phyloP scores from a whole-genome alignment of 2,888 invertebrate genomes.

The Epinotia ramella region DNA sequence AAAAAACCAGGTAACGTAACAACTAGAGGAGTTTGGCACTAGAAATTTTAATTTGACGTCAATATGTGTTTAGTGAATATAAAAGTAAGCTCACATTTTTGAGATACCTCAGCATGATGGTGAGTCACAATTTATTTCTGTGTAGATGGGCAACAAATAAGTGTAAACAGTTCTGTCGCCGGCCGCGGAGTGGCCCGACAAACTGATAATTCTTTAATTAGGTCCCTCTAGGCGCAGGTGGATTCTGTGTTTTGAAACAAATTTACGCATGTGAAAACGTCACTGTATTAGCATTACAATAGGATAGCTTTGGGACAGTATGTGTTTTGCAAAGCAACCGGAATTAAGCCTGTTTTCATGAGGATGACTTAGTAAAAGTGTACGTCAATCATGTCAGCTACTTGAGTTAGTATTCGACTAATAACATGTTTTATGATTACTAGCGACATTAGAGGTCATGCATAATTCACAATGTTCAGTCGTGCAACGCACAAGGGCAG shows the following conservation, averaged over 20 bases:
- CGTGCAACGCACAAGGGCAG: slow-evolving; percentile 22
- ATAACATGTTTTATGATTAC: slow-evolving; percentile 33
- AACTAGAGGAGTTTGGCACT: slow-evolving; percentile 42
- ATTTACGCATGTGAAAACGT: slow-evolving; percentile 23
- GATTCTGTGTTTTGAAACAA: slow-evolving; percentile 40
- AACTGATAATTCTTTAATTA: slow-evolving; percentile 70
- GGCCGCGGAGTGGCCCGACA: slow-evolving; percentile 56
- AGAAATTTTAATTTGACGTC: slow-evolving; percentile 42
- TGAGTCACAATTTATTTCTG: slow-evolving; percentile 42
- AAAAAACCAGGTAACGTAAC: no score
- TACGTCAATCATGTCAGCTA: slow-evolving; percentile 21
- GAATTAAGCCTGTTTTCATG: slow-evolving; percentile 15
- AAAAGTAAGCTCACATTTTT: slow-evolving; percentile 62
- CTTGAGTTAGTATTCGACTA: slow-evolving; percentile 6
- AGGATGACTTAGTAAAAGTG: slow-evolving; percentile 10
- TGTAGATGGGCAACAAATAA: slow-evolving; percentile 35
- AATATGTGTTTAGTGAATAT: slow-evolving; percentile 35
- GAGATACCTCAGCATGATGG: slow-evolving; percentile 66
- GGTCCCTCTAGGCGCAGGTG: slow-evolving; percentile 54
- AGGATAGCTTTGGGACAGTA: not conserved
- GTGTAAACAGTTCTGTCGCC: slow-evolving; percentile 44
- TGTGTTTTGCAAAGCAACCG: not conserved
- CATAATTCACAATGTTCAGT: slow-evolving; percentile 33
- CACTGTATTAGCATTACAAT: slow-evolving; percentile 20
- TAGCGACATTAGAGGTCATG: slow-evolving; percentile 12